Evolutionary conservation across 2,113 vertebrate species (phyloP).

Genomic region (Speoplatyrhinus poulsoni): DNA sequence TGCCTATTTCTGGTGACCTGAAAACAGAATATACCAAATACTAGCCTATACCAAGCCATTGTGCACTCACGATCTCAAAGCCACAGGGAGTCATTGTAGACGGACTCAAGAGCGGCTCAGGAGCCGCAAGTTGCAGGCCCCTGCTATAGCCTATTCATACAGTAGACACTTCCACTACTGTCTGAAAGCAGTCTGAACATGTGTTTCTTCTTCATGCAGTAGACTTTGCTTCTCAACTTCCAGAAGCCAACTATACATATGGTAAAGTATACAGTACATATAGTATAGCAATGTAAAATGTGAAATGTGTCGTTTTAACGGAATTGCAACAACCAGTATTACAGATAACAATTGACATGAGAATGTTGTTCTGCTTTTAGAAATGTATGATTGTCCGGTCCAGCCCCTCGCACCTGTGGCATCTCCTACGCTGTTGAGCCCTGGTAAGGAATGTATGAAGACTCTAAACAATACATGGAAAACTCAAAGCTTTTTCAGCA

Average conservation of each 20-base stretch:
- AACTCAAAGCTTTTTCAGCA: no score
- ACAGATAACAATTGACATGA: background rate
- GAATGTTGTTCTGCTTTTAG: slow-evolving; percentile 39
- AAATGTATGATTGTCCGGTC: slow-evolving; percentile 61
- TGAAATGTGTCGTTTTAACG: background rate
- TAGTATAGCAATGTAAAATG: background rate
- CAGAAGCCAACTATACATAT: slow-evolving; percentile 63
- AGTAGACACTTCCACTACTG: background rate
- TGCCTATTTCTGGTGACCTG: no score
- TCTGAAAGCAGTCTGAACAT: background rate
- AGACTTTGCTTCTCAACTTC: slow-evolving; percentile 69
- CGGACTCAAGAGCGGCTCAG: no score
- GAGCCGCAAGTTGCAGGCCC: no score
- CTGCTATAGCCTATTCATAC: no score
- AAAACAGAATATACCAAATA: no score
- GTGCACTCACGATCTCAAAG: no score
- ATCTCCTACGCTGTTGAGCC: slow-evolving; percentile 66
- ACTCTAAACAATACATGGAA: background rate
- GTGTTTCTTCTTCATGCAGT: slow-evolving; percentile 13
- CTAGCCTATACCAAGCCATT: no score
- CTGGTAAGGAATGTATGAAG: slow-evolving; percentile 56
- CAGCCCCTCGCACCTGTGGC: slow-evolving; percentile 35
- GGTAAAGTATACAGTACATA: slow-evolving; percentile 41
- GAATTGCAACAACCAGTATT: no score
- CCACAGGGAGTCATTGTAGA: no score